Evolutionary conservation across 2,797 vertebrate genomes (phyloP), one percentile per base, ranked within the genome.

Genomic region (Anguilla marmorata): DNA sequence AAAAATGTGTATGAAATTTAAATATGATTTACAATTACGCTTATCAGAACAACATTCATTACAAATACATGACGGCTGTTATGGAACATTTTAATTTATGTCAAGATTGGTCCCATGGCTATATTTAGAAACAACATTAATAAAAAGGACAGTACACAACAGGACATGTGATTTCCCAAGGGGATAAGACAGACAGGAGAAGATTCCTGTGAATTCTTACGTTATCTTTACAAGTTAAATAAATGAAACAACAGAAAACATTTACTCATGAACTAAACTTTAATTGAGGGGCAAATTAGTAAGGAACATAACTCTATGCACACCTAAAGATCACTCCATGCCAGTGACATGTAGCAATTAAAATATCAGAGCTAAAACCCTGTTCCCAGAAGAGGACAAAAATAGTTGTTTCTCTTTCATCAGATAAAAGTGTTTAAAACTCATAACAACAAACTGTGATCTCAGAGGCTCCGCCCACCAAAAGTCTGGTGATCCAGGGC

Each of bases 331-430:
- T 30, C 50, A 58, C 50, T 56, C 48, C 8, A 52, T 56, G 54
- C 16, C 50, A 54, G 50, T 33, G 12, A 56, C 33, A 85, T 19
- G 84, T 37, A 37, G 27, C 11, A 63, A 33, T 69, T 86, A 48
- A 24, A 63, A 69, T 12, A 48, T 45, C 85, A n/a, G 48, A 48
- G 41, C 58, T n/a, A 63, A 58, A 85, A 5, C 58, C 41, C 58
- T 24, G 37, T 45, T 86, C 58, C 66, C 56, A 82, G 45, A 79
- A 24, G 41, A 84, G 56, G 56, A 88, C 54, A 50, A 80, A 86
- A 80, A 80, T 74, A 88, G 60, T 24, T 86, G 24, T 88, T 76
- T 12, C 60, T 48, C 45, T 63, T 69, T 66, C 85, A 86, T 80
- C 84, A 83, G 76, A 88, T 86, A 82, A 86, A n/a, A 27, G 45